Conservation (phyloP, 2,888 invertebrate species). For the Dastarcus helophoroides region DNA sequence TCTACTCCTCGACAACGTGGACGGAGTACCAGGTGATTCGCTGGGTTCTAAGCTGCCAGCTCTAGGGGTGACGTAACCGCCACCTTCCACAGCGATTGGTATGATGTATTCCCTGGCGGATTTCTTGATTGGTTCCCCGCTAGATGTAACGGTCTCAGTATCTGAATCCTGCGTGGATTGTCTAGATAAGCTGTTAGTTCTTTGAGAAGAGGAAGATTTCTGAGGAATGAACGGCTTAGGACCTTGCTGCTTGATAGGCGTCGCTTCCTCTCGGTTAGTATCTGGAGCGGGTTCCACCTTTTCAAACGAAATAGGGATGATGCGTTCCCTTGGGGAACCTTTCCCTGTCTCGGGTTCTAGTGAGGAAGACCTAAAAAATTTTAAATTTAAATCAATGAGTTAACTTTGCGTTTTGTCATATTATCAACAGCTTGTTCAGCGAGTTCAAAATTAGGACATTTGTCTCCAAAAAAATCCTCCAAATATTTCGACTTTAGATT, state of each 20-base stretch:
- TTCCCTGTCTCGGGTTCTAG: conserved; percentile 41
- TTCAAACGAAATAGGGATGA: conserved; percentile 53
- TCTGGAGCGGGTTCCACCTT: conserved; percentile 25
- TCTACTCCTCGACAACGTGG: conserved; percentile 40
- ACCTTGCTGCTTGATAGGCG: conserved; percentile 36
- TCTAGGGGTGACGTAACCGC: conserved; percentile 70
- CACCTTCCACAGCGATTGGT: conserved; percentile 86
- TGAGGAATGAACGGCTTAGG: conserved; percentile 40
- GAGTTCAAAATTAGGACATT: no score
- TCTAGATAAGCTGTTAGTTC: conserved; percentile 39
- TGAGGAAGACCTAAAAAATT: conserved; percentile 39
- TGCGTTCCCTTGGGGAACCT: conserved; percentile 45
- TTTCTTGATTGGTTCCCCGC: conserved; percentile 69
- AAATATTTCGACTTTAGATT: no score
- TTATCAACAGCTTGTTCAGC: no score
- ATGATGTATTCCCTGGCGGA: conserved; percentile 85
- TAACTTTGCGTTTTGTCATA: no score
- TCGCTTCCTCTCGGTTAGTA: conserved; percentile 27
- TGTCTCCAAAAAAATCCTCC: no score
- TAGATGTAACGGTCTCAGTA: conserved; percentile 47
- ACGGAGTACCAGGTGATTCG: conserved; percentile 47
- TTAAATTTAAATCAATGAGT: no score
- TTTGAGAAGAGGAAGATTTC: conserved; percentile 36
- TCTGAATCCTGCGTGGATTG: conserved; percentile 63
- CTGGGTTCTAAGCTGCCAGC: conserved; percentile 66